Base-by-base conservation (phyloP, 2,888 invertebrate species). In the Julus scanicus region DNA sequence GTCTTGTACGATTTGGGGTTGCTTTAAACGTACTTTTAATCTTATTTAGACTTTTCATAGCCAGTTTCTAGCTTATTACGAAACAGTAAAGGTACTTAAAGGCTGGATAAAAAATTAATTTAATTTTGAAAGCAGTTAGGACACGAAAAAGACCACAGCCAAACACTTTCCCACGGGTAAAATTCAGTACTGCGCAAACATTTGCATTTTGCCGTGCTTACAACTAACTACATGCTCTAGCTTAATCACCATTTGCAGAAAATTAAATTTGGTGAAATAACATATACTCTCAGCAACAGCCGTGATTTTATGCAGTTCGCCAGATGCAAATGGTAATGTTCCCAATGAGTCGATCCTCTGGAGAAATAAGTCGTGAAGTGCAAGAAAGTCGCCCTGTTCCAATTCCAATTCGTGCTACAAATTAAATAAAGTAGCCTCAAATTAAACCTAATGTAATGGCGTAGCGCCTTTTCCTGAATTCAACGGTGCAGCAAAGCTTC, bases 231-330 rank as follows among this genome's bases (percentile, higher is more conserved):
- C 63, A 11, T 9, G 37, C 37, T 80, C 37, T 29, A 13, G 13
- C 71, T 80, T 80, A 80, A 80, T 80, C 80, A 80, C 80, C 37
- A 13, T 80, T 37, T 2, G 13, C 80, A 29, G 80, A 80, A 80
- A 80, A 80, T 80, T 71, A 71, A 20, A 71, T 71, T 71, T 71
- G 9, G 1, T 2, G 9, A 29, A 71, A 71, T 8, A 29, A 71
- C n/a, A 20, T 71, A 71, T 4, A 53, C 53, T 13, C 53, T 53
- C 53, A 20, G 71, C 20, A 71, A n/a, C 71, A 71, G 71, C 1
- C 29, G 71, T 71, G 29, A 29, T 29, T 71, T 71, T 20, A 2
- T 71, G 29, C 71, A 63, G n/a, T n/a, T 63, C 63, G 6, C 63
- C 63, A n/a, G n/a, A 63, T 63, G 63, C 20, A n/a, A 63, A 63